These are phyloP conservation scores for Himantopus leucocephalus DNA, from an alignment of 2,113 vertebrate species.

Conservation along the genomic window DNA sequence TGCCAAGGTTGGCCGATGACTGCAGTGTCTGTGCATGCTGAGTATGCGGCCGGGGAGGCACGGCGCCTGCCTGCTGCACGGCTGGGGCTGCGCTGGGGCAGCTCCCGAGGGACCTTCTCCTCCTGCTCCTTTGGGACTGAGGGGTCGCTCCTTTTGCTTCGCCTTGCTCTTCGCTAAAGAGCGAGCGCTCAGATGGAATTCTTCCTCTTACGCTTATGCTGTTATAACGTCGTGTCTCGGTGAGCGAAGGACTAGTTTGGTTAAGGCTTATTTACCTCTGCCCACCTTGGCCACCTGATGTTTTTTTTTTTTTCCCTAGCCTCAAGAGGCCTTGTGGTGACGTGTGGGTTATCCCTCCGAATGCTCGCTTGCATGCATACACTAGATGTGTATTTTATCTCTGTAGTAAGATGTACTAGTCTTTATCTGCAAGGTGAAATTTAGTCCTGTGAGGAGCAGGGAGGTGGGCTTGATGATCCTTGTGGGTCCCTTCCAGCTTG, in stretches of 20 bases:
- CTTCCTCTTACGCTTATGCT: accelerated
- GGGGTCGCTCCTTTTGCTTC: not conserved
- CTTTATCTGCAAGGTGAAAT: not conserved
- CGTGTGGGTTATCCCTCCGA: accelerated
- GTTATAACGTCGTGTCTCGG: accelerated
- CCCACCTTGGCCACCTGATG: not conserved
- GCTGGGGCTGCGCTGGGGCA: not conserved
- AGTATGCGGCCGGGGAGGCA: not conserved
- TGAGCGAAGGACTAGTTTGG: accelerated
- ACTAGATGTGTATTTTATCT: accelerated
- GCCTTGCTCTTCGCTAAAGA: accelerated
- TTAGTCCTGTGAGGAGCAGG: not conserved
- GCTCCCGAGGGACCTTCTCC: not conserved
- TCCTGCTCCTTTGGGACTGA: not conserved
- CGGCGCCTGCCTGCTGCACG: not conserved
- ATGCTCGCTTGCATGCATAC: accelerated
- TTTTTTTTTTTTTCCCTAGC: not conserved
- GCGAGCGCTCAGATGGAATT: accelerated
- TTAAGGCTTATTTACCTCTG: not conserved
- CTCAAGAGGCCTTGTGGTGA: no score
- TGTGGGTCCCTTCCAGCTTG: not conserved
- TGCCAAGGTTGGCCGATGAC: not conserved
- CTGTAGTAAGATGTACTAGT: not conserved
- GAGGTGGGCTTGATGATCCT: not conserved
- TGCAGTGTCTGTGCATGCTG: not conserved